Conservation (phyloP, 2,113 vertebrate species). For the Camelus dromedarius region DNA sequence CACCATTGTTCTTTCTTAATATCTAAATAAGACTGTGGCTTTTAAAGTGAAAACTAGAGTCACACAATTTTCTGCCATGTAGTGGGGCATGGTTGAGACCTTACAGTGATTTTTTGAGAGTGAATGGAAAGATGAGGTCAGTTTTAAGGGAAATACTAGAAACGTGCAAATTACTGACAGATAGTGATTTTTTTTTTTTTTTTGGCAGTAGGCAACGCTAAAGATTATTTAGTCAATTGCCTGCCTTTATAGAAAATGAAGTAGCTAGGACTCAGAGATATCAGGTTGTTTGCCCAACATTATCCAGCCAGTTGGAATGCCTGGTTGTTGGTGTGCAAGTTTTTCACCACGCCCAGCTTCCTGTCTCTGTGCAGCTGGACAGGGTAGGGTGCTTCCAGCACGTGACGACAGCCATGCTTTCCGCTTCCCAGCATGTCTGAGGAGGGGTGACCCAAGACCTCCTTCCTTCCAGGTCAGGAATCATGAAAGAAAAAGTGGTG, state of each 20-base stretch:
- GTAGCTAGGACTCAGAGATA: background rate
- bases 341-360: background rate
- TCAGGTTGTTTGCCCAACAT: background rate
- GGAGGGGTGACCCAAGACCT: background rate
- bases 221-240: background rate
- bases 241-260: background rate
- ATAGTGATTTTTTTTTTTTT: background rate
- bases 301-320: background rate
- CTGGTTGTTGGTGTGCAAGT: background rate
- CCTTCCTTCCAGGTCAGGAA: conserved; percentile 55
- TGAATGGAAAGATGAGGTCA: background rate
- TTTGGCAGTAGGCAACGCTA: background rate
- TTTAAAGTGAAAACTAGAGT: background rate
- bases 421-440: background rate
- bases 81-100: no score
- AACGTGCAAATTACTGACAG: background rate
- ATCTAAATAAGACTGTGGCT: background rate
- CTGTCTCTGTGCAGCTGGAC: background rate
- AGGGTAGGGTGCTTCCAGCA: background rate
- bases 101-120: background rate
- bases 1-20: background rate
- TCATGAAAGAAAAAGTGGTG: conserved; percentile 19
- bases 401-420: background rate
- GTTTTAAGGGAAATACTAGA: background rate
- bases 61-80: background rate